Conservation (phyloP, 2,797 vertebrate species). For the Aythya fuligula region DNA sequence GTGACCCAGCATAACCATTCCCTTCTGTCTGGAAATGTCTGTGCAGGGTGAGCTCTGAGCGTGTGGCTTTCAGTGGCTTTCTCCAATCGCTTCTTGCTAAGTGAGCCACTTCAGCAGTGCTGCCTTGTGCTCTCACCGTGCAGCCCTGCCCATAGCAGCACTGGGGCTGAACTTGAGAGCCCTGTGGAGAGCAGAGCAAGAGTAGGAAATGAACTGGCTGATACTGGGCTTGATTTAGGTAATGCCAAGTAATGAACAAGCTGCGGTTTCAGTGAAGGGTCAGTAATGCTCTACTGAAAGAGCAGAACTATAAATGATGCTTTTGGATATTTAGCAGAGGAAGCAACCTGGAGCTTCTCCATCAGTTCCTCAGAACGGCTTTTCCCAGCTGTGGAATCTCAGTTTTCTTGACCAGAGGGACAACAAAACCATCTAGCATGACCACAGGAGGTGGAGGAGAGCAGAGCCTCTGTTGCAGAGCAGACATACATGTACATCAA, state of each 20-base stretch:
- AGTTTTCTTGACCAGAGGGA: not conserved
- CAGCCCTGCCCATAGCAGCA: not conserved
- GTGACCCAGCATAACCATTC: not conserved
- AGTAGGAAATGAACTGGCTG: not conserved
- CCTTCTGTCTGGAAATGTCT: not conserved
- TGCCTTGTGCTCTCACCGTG: not conserved
- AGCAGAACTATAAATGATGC: not conserved
- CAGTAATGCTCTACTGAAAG: not conserved
- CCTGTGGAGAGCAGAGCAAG: not conserved
- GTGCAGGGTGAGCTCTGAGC: not conserved
- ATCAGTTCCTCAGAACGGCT: not conserved
- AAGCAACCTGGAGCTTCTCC: not conserved
- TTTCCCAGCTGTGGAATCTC: not conserved
- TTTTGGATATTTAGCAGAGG: not conserved
- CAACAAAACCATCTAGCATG: fast-evolving
- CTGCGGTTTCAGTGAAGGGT: not conserved
- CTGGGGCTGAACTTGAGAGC: not conserved
- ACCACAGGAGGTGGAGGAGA: not conserved
- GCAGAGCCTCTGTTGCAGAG: not conserved
- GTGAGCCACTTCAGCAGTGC: not conserved
- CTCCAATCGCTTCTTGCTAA: not conserved
- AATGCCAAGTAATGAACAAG: not conserved
- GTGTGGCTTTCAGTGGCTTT: not conserved
- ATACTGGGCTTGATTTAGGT: not conserved
- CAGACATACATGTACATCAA: fast-evolving